phyloP scores from a whole-genome alignment of 2,888 invertebrate genomes.

The Phasia obesa region DNA sequence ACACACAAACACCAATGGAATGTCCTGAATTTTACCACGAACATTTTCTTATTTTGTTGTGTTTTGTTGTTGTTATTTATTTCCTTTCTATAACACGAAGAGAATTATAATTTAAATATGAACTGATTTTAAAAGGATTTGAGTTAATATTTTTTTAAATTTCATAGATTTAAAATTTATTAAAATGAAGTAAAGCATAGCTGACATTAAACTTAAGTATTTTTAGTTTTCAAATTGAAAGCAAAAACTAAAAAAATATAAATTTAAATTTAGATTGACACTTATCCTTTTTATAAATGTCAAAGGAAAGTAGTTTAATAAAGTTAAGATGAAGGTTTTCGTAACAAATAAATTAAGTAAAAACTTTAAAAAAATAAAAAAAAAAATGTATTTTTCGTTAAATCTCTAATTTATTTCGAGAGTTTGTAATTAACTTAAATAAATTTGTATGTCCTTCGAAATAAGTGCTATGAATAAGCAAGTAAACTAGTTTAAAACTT shows the following conservation, averaged over 20 bases:
- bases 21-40: constrained; percentile 36
- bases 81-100: constrained; percentile 21
- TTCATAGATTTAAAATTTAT: constrained; percentile 49
- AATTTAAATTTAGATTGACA: background rate
- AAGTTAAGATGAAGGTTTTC: background rate
- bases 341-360: background rate
- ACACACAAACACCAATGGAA: constrained; percentile 29
- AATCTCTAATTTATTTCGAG: too few relatives aligned
- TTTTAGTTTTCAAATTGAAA: constrained; percentile 3
- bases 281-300: background rate
- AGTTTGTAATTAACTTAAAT: too few relatives aligned
- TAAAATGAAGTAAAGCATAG: constrained; percentile 48
- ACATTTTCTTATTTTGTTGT: constrained; percentile 31
- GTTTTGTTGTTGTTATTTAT: constrained; percentile 19
- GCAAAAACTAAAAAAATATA: background rate
- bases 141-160: too few relatives aligned
- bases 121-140: constrained; percentile 24
- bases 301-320: background rate
- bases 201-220: constrained; percentile 43
- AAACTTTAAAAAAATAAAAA: background rate
- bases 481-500: too few relatives aligned
- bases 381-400: background rate
- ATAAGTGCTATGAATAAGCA: too few relatives aligned
- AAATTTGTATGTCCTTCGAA: too few relatives aligned
- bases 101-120: constrained; percentile 37